Evolutionary conservation across 2,888 invertebrate genomes (phyloP), one percentile per base, ranked within the genome.

Genomic region (Sisyra terminalis): DNA sequence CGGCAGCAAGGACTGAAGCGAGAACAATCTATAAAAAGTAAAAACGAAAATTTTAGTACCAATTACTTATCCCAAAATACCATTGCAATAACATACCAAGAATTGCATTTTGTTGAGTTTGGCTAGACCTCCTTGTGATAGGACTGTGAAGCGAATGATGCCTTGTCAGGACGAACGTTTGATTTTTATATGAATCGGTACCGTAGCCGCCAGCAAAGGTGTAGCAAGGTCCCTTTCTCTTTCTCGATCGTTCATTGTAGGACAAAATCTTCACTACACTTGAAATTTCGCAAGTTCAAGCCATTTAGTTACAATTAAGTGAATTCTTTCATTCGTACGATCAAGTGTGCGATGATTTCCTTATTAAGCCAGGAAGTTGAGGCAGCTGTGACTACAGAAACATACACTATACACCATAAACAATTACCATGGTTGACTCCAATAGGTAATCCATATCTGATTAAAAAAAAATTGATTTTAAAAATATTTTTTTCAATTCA

Each of bases 221-320:
- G 37, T 11, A 37, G 18, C 37, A 37, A 37, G 37, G 37, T 37
- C 18, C 37, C 37, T 37, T 37, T 37, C 37, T 37, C 37, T 37
- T 37, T 16, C 18, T 37, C 24, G 24, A 24, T 24, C 24, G 24
- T 24, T 24, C 24, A 7, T 24, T 24, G 24, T 24, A 24, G 24
- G 24, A 24, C 24, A 24, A 24, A 24, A 24, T 24, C 24, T 24
- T 24, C 24, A 24, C 7, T 24, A 24, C 24, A 24, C 24, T 24
- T 24, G 24, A 24, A 24, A 24, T 24, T 24, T 24, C 24, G 24
- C 24, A 24, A 24, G 24, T 24, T 24, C 24, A 24, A 24, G 24
- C 24, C 5, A 24, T 24, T 24, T 24, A 24, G 7, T 24, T 24
- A 7, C 5, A 24, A 7, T 7, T 24, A 3, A 7, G 7, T 24